These are phyloP conservation scores for Ypsolopha scabrella DNA, from an alignment of 2,888 invertebrate genomes.

Conservation along the genomic window DNA sequence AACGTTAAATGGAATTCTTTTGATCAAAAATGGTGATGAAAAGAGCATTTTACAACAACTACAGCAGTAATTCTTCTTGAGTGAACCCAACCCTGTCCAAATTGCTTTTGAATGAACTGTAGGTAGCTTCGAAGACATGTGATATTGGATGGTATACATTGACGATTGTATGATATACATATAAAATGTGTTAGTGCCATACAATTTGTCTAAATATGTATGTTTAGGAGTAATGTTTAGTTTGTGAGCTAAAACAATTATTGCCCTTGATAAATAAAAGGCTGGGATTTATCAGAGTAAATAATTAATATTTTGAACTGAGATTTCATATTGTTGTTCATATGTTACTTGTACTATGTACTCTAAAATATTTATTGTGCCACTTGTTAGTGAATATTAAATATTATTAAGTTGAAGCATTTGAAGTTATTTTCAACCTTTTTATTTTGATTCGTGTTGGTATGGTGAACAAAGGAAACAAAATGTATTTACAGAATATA, in stretches of 20 bases:
- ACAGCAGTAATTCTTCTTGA: too few relatives aligned
- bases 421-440: slow-evolving; percentile 12
- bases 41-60: slow-evolving; percentile 6
- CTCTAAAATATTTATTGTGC: slow-evolving; percentile 19
- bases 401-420: slow-evolving; percentile 15
- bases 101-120: too few relatives aligned
- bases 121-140: too few relatives aligned
- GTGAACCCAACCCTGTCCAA: too few relatives aligned
- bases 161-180: too few relatives aligned
- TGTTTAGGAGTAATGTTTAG: slow-evolving; percentile 11
- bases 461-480: slow-evolving; percentile 19
- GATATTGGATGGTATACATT: too few relatives aligned
- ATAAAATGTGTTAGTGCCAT: too few relatives aligned
- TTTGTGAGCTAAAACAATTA: slow-evolving; percentile 20
- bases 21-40: slow-evolving; percentile 30
- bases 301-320: slow-evolving; percentile 10
- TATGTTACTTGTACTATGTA: slow-evolving; percentile 14
- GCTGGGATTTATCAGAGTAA: slow-evolving; percentile 40
- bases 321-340: slow-evolving; percentile 11
- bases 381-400: slow-evolving; percentile 14
- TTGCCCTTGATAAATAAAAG: slow-evolving; percentile 26
- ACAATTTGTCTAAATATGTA: too few relatives aligned
- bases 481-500: slow-evolving; percentile 17
- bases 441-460: slow-evolving; percentile 16
- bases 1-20: slow-evolving; percentile 38